Evolutionary conservation across 2,888 invertebrate species (phyloP), one percentile per base, ranked within the genome.

Genomic region (Stictocephala bisonia): DNA sequence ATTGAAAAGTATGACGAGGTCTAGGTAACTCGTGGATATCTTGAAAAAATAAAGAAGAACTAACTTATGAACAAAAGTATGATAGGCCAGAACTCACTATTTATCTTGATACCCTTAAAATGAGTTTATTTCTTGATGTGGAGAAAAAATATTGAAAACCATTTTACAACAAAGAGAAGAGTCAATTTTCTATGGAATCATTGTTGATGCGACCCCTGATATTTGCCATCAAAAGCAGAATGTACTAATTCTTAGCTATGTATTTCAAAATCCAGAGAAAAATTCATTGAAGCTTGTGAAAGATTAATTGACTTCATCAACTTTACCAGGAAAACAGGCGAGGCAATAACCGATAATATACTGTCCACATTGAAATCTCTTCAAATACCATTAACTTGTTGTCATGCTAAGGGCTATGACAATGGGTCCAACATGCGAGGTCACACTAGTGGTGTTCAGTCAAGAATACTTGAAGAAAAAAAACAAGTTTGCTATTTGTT

Each of bases 361-460:
- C 11, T 44, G 40, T 31, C 11, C 24, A 20, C 40, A 11, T 11
- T 66, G 18, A 24, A 66, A 20, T 44, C 6, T 35, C 3, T 31
- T 20, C 3, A 13, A 41, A 20, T 66, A 20, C 26, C 67, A 15
- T 22, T 66, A 18, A 18, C 22, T 6, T 11, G 22, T 20, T 44
- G 67, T 35, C 6, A 24, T 7, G 67, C 20, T 15, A 40, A 66
- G 26, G 67, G 44, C 11, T 66, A 44, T 26, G 67, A 71, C 58
- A 71, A 71, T 20, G 58, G 53, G 22, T 53, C 71, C 35, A 58
- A 71, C 56, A 70, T 56, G 58, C 35, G 31, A 22, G 71, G 71
- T 11, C 50, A 56, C 41, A 51, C 24, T 26, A 71, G 35, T 35
- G 58, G 71, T 56, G 71, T 53, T 22, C 71, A 71, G 53, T 50